A percentile compares a stretch with the other conserved stretches of the same genome.
Evolutionary conservation across 2,113 vertebrate genomes (phyloP).

Genomic region (Corynorhinus townsendii): DNA sequence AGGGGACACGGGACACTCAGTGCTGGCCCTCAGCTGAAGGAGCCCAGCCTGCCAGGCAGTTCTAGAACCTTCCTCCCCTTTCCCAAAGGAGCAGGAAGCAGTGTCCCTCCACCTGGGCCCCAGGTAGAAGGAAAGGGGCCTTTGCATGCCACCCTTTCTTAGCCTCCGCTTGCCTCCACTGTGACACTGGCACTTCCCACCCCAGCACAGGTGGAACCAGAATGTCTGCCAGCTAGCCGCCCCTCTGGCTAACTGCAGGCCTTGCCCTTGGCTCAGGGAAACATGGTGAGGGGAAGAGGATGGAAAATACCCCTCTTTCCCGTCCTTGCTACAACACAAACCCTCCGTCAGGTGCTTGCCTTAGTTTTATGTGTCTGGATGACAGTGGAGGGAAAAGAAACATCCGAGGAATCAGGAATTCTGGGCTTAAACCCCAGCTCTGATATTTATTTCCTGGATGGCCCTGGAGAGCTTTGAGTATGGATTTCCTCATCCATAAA

Average conservation of each 20-base stretch:
- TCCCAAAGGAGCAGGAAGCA: background rate
- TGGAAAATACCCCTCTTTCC: background rate
- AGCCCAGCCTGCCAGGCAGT: background rate
- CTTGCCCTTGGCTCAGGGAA: background rate
- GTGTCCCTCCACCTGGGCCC: background rate
- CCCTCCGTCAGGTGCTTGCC: background rate
- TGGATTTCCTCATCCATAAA: slow-evolving; percentile 24
- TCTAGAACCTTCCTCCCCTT: background rate
- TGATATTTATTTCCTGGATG: background rate
- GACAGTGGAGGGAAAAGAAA: background rate
- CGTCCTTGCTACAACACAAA: background rate
- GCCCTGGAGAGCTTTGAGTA: background rate
- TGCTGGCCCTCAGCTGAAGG: background rate
- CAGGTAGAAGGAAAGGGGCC: background rate
- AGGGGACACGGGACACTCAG: slow-evolving; percentile 8
- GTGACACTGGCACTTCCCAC: background rate
- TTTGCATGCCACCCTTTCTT: too few species aligned
- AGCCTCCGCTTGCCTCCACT: background rate
- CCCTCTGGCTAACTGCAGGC: background rate
- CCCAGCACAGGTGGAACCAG: background rate
- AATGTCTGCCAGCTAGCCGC: background rate
- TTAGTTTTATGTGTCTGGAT: background rate
- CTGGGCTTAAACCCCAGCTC: background rate
- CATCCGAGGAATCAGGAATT: background rate
- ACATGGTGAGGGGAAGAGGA: background rate